phyloP scores from a whole-genome alignment of 1,140 invertebrate genomes.

The Drosophila pallidifrons region DNA sequence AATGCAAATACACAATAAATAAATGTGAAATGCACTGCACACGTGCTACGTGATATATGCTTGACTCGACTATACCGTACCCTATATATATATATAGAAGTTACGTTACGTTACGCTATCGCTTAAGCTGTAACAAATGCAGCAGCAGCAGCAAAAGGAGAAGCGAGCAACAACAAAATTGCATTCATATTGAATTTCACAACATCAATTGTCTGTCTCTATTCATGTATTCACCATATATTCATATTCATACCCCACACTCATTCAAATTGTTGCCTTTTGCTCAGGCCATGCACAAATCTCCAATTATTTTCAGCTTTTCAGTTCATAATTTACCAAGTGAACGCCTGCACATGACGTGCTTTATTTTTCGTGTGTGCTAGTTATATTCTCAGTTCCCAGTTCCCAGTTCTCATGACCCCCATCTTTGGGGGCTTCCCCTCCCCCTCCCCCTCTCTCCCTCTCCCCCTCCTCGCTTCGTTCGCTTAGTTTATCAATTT shows the following conservation, averaged over 20 bases:
- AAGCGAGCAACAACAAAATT: not conserved
- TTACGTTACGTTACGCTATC: not conserved
- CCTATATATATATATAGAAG: no score
- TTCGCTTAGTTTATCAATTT: slow-evolving; percentile 37
- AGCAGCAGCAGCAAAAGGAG: not conserved
- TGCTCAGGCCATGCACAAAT: slow-evolving; percentile 20
- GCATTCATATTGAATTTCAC: not conserved
- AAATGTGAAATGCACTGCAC: slow-evolving; percentile 59
- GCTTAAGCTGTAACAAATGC: not conserved
- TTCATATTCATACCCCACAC: slow-evolving; percentile 1
- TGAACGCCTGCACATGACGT: slow-evolving; percentile 66
- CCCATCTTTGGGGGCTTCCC: not conserved
- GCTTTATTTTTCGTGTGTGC: slow-evolving; percentile 11
- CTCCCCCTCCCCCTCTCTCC: not conserved
- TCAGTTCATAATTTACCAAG: slow-evolving; percentile 63
- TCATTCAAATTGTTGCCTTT: slow-evolving; percentile 14
- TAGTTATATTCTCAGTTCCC: not conserved
- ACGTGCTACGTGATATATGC: not conserved
- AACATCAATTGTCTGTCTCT: not conserved
- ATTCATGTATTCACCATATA: not conserved
- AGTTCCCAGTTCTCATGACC: not conserved
- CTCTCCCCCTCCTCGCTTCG: not conserved
- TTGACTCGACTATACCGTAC: no score
- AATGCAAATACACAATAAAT: slow-evolving; percentile 82
- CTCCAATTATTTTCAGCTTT: slow-evolving; percentile 72